Base-by-base conservation (phyloP, 2,113 vertebrate genomes). In the Morone chrysops region DNA sequence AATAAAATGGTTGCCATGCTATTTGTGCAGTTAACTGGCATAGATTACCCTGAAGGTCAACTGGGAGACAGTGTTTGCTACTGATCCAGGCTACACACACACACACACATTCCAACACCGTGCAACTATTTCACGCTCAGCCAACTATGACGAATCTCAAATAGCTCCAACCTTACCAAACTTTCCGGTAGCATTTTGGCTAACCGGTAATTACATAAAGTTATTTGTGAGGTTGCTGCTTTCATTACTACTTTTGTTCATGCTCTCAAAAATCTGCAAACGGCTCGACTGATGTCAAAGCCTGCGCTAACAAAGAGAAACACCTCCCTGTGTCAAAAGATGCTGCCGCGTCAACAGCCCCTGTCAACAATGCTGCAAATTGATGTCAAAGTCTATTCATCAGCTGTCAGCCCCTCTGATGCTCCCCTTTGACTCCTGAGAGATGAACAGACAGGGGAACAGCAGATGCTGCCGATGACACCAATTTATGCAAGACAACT, bases 1-100 rank as follows among this genome's bases (percentile, higher is more conserved):
- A 86, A 54, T 69, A 62, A 80, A 87, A 83, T 56, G 65, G 53
- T 62, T 83, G 51, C 20, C 41, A 68, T 82, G 50, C 38, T 70
- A 54, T 74, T 83, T 86, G 76, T 83, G 73, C 43, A 57, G 63
- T 61, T 72, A 77, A 72, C 77, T 73, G 61, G 73, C 73, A 70
- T 66, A 50, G 50, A 69, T 77, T 75, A 79, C 71, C 65, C 25
- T 59, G 38, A 69, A 89, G 77, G 83, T 80, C 72, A 82, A 59
- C 75, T 76, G 67, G 76, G 67, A 85, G 75, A 51, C 53, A 61
- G 36, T 47, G 51, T 69, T 73, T 69, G 61, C 68, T 74, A 48
- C 83, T 36, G 47, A 82, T 81, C 25, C 70, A 71, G 43, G 40
- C 63, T 10, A 20, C 61, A 69, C 31, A 57, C 18, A 62, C 41